A percentile compares a stretch with the other conserved stretches of the same genome.
phyloP scores from a whole-genome alignment of 1,140 invertebrate species.

The Steinernema feltiae region DNA sequence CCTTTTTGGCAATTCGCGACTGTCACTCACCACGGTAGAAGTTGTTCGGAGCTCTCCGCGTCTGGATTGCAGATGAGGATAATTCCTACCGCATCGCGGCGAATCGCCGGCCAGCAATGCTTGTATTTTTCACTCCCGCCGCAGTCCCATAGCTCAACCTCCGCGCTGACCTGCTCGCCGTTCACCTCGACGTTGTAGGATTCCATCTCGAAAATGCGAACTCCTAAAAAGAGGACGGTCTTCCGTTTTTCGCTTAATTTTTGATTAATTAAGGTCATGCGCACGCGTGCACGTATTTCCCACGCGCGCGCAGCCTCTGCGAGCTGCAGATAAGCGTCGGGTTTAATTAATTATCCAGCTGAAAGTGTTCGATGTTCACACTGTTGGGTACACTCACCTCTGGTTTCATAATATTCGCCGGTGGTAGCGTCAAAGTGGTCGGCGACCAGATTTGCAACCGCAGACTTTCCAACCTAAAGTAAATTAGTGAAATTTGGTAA shows the following conservation, averaged over 20 bases:
- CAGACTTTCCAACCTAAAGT: slow-evolving; percentile 67
- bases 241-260: neutral
- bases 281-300: neutral
- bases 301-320: neutral
- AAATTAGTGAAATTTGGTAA: too few species aligned
- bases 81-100: slow-evolving; percentile 68
- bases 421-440: slow-evolving; percentile 66
- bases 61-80: slow-evolving; percentile 70
- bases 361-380: neutral
- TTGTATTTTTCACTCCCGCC: slow-evolving; percentile 69
- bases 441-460: slow-evolving; percentile 67
- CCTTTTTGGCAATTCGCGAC: neutral
- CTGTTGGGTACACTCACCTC: slow-evolving; percentile 60
- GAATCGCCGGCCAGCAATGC: slow-evolving; percentile 72
- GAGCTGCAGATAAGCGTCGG: slow-evolving; percentile 17
- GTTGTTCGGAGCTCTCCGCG: slow-evolving; percentile 64
- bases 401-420: slow-evolving; percentile 66
- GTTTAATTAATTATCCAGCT: slow-evolving; percentile 16
- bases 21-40: slow-evolving; percentile 65
- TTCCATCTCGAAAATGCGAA: slow-evolving; percentile 69
- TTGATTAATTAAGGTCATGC: slow-evolving; percentile 21
- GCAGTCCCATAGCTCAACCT: slow-evolving; percentile 70
- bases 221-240: slow-evolving; percentile 34
- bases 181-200: slow-evolving; percentile 61
- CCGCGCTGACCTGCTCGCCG: slow-evolving; percentile 62